A percentile compares a stretch with the other conserved stretches of the same genome.
Evolutionary conservation across 2,888 invertebrate genomes (phyloP).

Genomic region (Drosophila eohydei): DNA sequence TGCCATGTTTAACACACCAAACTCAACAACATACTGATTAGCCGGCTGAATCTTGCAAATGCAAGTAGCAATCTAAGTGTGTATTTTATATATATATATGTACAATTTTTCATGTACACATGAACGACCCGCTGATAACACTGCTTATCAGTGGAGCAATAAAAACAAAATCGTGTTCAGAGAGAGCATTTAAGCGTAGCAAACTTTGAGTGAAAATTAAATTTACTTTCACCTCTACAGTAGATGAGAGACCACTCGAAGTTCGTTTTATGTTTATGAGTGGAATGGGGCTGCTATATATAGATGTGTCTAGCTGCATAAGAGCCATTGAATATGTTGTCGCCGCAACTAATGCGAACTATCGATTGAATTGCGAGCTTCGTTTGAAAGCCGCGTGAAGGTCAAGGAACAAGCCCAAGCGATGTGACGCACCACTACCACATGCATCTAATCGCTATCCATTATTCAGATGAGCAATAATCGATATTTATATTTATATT

Average conservation of each 20-base stretch:
- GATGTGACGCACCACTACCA: slow-evolving; percentile 34
- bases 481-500: slow-evolving; percentile 28
- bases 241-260: not conserved
- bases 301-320: slow-evolving; percentile 41
- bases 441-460: slow-evolving; percentile 28
- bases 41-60: slow-evolving; percentile 12
- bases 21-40: slow-evolving; percentile 63
- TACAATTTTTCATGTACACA: not conserved
- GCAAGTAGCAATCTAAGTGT: slow-evolving; percentile 17
- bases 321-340: slow-evolving; percentile 39
- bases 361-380: slow-evolving; percentile 57
- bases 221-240: slow-evolving; percentile 37
- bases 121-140: slow-evolving; percentile 42
- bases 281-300: slow-evolving; percentile 41
- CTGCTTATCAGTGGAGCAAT: slow-evolving; percentile 48
- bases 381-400: slow-evolving; percentile 36
- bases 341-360: slow-evolving; percentile 63
- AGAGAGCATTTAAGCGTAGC: slow-evolving; percentile 1
- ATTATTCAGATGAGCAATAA: slow-evolving; percentile 28
- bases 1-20: slow-evolving; percentile 64
- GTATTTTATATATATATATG: slow-evolving; percentile 14
- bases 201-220: not conserved
- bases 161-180: slow-evolving; percentile 30
- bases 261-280: not conserved
- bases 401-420: slow-evolving; percentile 56